These are phyloP conservation scores for Nebria ingens DNA, from an alignment of 1,140 invertebrate genomes.

Conservation along the genomic window DNA sequence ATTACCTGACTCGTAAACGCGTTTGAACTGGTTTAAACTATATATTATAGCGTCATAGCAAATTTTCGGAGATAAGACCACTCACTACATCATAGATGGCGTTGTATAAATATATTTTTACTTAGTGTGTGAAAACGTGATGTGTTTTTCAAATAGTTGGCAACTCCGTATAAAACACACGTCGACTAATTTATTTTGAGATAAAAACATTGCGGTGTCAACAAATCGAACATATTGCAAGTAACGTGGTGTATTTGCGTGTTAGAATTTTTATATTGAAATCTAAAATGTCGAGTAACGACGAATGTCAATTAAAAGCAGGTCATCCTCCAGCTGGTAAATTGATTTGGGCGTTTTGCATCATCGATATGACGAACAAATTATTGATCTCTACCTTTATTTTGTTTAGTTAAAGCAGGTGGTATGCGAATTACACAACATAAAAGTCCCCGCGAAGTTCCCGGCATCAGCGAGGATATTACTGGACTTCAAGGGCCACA, in stretches of 20 bases:
- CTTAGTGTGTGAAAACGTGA: too few species aligned
- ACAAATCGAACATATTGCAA: background rate
- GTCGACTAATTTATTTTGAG: background rate
- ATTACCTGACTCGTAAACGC: too few species aligned
- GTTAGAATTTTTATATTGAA: background rate
- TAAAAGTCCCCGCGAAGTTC: conserved; percentile 48
- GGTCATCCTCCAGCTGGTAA: conserved; percentile 80
- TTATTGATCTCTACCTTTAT: conserved; percentile 19
- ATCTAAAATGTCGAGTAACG: conserved; percentile 47
- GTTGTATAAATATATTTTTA: too few species aligned
- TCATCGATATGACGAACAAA: conserved; percentile 13
- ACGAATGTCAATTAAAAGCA: conserved; percentile 58
- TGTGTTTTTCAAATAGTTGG: background rate
- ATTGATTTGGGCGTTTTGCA: conserved; percentile 11
- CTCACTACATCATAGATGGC: too few species aligned
- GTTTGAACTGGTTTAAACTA: too few species aligned
- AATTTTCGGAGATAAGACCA: too few species aligned
- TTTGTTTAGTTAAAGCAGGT: conserved; percentile 70
- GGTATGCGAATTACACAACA: conserved; percentile 87
- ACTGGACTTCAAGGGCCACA: conserved; percentile 37
- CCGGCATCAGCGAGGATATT: conserved; percentile 31
- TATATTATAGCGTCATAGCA: too few species aligned
- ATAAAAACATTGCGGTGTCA: conserved; percentile 3
- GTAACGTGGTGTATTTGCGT: background rate
- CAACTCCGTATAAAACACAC: background rate